Evolutionary conservation across 2,888 invertebrate species (phyloP).

Genomic region (Diplazon laetatorius): DNA sequence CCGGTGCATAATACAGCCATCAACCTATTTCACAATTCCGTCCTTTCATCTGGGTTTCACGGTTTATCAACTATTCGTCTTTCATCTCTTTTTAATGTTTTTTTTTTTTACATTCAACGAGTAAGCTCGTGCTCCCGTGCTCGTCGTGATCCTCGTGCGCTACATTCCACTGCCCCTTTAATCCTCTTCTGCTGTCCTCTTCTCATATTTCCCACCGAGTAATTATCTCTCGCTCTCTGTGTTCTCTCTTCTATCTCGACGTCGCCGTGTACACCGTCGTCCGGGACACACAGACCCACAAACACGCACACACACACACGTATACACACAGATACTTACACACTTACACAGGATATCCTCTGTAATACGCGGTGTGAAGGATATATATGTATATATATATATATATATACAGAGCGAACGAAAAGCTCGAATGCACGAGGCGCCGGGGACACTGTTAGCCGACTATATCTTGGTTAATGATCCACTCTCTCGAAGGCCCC

Average conservation of each 20-base stretch:
- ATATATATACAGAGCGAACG: constrained; percentile 6
- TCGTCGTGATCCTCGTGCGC: constrained; percentile 10
- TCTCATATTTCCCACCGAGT: constrained; percentile 37
- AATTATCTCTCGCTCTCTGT: constrained; percentile 41
- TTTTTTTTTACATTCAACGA: constrained; percentile 9
- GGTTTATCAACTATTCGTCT: constrained; percentile 21
- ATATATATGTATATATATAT: background rate
- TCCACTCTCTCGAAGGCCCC: constrained; percentile 39
- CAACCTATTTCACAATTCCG: constrained; percentile 3
- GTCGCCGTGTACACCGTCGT: background rate
- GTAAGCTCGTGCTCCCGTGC: constrained; percentile 4
- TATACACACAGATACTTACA: background rate
- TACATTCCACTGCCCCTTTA: constrained; percentile 24
- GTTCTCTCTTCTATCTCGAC: constrained; percentile 7
- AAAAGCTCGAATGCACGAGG: constrained; percentile 47
- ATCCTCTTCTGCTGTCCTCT: constrained; percentile 30
- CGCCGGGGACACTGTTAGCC: constrained; percentile 38
- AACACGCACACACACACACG: background rate
- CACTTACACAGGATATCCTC: constrained; percentile 5
- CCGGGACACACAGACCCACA: background rate
- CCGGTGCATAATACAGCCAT: background rate
- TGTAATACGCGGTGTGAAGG: constrained; percentile 26
- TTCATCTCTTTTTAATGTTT: constrained; percentile 19
- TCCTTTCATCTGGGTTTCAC: background rate
- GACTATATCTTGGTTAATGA: constrained; percentile 53